Evolutionary conservation across 2,797 vertebrate species (phyloP).

Genomic region (Sebastiscus albofasciatus): DNA sequence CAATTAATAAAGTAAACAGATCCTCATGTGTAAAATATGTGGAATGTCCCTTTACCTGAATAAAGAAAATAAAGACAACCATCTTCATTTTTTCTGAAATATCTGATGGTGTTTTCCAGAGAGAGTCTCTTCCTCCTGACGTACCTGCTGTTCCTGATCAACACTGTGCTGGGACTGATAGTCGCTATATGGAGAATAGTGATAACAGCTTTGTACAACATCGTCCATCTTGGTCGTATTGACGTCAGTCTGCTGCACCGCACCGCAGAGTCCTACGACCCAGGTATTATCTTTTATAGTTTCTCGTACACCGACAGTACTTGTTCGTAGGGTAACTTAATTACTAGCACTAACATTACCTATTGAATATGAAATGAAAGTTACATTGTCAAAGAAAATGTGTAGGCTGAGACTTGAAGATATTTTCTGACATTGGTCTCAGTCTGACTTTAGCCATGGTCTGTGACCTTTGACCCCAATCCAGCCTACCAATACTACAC

Average conservation of each 20-base stretch:
- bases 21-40: not conserved
- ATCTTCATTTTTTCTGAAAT: not conserved
- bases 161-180: slow-evolving; percentile 85
- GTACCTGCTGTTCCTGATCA: slow-evolving; percentile 91
- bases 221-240: slow-evolving; percentile 89
- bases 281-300: slow-evolving; percentile 77
- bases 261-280: slow-evolving; percentile 86
- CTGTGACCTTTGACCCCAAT: slow-evolving; percentile 34
- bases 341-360: not conserved
- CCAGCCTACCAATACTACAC: slow-evolving; percentile 90
- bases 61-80: not conserved
- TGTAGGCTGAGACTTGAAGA: not conserved
- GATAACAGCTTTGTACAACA: slow-evolving; percentile 90
- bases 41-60: not conserved
- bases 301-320: not conserved
- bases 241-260: slow-evolving; percentile 91
- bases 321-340: too few relatives aligned
- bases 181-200: slow-evolving; percentile 86
- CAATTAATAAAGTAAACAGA: not conserved
- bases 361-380: not conserved
- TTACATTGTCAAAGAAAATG: not conserved
- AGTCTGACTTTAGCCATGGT: not conserved
- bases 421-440: not conserved
- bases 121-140: slow-evolving; percentile 86
- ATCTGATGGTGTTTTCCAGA: slow-evolving; percentile 69